Percentiles rank a stretch among this genome's conserved stretches.
Conservation (phyloP, 2,888 invertebrate genomes). For the Hydrotaea cyrtoneurina region DNA sequence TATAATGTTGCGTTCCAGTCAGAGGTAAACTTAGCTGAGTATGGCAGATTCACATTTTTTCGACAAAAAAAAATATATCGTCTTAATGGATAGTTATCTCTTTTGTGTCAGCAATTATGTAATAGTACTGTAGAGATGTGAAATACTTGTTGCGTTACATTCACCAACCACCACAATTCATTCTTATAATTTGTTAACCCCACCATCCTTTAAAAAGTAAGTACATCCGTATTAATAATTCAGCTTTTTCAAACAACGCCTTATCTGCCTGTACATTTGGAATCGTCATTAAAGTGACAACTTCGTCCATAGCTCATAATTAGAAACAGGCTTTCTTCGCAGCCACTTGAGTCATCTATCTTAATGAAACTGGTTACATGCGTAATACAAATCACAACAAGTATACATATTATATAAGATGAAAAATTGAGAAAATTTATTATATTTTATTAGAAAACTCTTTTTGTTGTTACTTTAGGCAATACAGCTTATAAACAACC, state of each 20-base stretch:
- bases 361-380: background rate
- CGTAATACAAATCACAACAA: background rate
- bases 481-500: background rate
- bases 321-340: background rate
- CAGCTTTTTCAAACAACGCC: background rate
- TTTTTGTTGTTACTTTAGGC: background rate
- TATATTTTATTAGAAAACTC: background rate
- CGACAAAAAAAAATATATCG: too few relatives aligned
- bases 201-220: background rate
- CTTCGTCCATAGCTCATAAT: background rate
- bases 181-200: background rate
- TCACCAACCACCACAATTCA: too few relatives aligned
- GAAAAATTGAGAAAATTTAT: constrained; percentile 1
- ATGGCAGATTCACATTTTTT: too few relatives aligned
- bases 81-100: too few relatives aligned
- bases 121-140: too few relatives aligned
- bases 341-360: background rate
- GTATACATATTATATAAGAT: background rate
- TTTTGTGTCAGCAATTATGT: too few relatives aligned
- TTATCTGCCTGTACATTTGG: background rate
- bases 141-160: too few relatives aligned
- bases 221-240: background rate
- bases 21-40: too few relatives aligned
- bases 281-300: background rate
- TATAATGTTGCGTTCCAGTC: too few relatives aligned